Conservation (phyloP, 2,797 vertebrate genomes). For the Thalassophryne amazonica region DNA sequence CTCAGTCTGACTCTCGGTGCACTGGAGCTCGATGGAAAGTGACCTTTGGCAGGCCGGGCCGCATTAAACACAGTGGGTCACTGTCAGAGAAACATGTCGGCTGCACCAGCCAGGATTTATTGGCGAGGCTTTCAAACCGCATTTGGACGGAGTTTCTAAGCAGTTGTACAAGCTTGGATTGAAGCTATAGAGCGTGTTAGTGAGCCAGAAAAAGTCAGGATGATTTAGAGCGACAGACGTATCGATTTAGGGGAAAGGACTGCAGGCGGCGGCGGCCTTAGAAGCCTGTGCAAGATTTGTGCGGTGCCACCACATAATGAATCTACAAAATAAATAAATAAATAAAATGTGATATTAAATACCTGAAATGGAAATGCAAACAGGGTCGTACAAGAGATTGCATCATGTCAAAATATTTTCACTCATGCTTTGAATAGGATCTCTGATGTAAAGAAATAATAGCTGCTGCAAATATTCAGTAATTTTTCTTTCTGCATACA, state of each 20-base stretch:
- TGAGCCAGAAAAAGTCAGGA: conserved; percentile 9
- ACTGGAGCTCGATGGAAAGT: conserved; percentile 61
- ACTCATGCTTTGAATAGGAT: too few species aligned
- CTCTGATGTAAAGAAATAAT: too few species aligned
- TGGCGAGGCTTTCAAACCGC: conserved; percentile 27
- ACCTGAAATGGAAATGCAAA: too few species aligned
- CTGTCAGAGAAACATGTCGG: conserved; percentile 60
- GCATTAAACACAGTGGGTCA: conserved; percentile 63
- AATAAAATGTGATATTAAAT: too few species aligned
- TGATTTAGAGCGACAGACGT: conserved; percentile 21
- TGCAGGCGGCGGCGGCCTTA: not conserved
- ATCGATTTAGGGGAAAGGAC: conserved; percentile 41
- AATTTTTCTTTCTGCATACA: too few species aligned
- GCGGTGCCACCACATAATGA: too few species aligned
- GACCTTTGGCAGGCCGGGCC: conserved; percentile 59
- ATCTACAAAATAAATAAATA: too few species aligned
- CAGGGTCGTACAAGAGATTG: too few species aligned
- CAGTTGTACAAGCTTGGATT: conserved; percentile 39
- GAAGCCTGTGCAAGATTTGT: too few species aligned
- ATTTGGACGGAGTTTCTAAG: conserved; percentile 31
- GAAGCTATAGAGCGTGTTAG: conserved; percentile 6
- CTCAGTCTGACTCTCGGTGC: conserved; percentile 28
- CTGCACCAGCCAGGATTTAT: conserved; percentile 29
- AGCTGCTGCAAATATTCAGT: too few species aligned
- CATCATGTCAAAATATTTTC: too few species aligned